Base-by-base conservation (phyloP, 2,888 invertebrate species). In the Drosophila formosana region DNA sequence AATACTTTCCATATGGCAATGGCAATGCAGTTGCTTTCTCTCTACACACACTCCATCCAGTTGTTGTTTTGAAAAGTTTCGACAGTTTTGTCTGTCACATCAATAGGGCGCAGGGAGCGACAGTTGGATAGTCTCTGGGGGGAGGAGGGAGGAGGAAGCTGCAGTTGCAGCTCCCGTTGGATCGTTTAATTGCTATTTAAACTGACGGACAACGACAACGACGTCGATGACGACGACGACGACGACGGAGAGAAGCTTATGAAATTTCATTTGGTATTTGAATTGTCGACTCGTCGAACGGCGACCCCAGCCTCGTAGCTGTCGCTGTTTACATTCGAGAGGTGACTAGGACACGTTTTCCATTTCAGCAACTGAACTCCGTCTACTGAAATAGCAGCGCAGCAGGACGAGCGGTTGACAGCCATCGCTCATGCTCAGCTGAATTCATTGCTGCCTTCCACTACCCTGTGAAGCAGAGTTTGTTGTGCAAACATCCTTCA, bases 41-140 rank as follows among this genome's bases (percentile, higher is more conserved):
- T 13, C 26, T 11, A 18, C 18, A 18, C 18, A 18, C 18, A 18
- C 18, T 18, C 18, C 18, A 18, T 18, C 18, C 18, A 18, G 18
- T 18, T 88, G 88, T 85, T 82, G 88, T 85, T 82, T 88, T 85
- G 68, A 71, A 82, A 88, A 83, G 68, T 77, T 88, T 88, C 83
- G 80, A 82, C 83, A 77, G 71, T 75, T 86, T 76, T 72, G 86
- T 66, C 66, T 63, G 71, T 88, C 82, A 70, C 67, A 76, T 82
- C 72, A 76, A 66, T 66, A 46, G 28, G 18, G 47, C 46, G 47
- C 60, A 39, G 34, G 45, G 50, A 49, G 28, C 50, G 46, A 9
- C 26, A 39, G 13, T 18, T 30, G 30, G 2, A 30, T 2, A 30
- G 30, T 30, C 2, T 4, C 23, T 3, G 3, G 5, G 3, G 13